Conservation (phyloP, 2,888 invertebrate species). For the Caenorhabditis doughertyi region DNA sequence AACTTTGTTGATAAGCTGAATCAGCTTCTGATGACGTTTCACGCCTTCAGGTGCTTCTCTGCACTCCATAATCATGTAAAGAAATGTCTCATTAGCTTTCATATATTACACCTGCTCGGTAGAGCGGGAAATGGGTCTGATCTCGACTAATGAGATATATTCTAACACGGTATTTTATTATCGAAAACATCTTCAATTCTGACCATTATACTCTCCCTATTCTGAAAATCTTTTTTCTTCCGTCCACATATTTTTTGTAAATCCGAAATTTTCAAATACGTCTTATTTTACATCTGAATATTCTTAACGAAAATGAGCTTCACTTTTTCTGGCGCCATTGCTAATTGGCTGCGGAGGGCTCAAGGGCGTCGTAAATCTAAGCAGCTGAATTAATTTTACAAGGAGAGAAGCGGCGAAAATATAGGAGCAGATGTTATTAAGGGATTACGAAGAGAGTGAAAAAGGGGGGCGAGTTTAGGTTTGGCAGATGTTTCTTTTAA, state of each 20-base stretch:
- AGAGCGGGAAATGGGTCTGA: neutral
- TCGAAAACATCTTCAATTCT: too few species aligned
- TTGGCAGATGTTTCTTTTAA: constrained; percentile 36
- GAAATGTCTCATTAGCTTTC: neutral
- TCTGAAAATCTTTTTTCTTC: too few species aligned
- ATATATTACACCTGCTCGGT: neutral
- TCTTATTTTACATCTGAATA: neutral
- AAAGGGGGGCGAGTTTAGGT: neutral
- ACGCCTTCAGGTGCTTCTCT: neutral
- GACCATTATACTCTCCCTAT: too few species aligned
- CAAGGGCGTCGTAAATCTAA: constrained; percentile 42
- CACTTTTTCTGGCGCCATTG: constrained; percentile 18
- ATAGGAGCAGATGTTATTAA: constrained; percentile 44
- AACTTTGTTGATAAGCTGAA: neutral
- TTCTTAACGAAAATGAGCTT: neutral
- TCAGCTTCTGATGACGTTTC: neutral
- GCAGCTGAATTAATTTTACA: constrained; percentile 46
- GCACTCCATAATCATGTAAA: neutral
- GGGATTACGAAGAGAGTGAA: constrained; percentile 21
- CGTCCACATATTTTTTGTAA: too few species aligned
- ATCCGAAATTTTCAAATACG: neutral
- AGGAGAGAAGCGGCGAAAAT: constrained; percentile 10
- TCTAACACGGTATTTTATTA: too few species aligned
- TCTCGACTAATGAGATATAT: neutral
- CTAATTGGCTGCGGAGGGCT: constrained; percentile 39